phyloP scores from a whole-genome alignment of 1,140 invertebrate species.

The Papilio aristodemus region DNA sequence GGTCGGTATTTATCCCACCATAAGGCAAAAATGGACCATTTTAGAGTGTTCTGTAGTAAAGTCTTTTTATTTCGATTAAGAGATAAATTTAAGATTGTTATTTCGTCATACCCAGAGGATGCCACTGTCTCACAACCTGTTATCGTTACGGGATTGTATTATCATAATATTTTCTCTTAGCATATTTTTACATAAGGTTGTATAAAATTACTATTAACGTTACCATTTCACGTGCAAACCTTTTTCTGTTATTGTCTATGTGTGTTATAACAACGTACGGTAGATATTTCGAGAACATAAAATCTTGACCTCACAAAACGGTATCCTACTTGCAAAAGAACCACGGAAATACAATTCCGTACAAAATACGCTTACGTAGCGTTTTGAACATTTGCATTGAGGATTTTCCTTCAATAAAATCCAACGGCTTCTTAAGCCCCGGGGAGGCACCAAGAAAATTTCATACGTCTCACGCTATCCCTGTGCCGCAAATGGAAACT shows the following conservation, averaged over 20 bases:
- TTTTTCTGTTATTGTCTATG: conserved; percentile 1
- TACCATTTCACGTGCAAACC: background rate
- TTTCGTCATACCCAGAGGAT: background rate
- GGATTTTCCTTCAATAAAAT: conserved; percentile 40
- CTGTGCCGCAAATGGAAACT: conserved; percentile 28
- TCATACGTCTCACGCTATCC: conserved; percentile 36
- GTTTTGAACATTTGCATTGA: conserved; percentile 41
- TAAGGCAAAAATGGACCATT: no score
- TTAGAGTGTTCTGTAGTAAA: no score
- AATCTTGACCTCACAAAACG: conserved; percentile 33
- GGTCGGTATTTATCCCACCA: no score
- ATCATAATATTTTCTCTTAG: conserved; percentile 6
- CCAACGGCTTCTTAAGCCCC: conserved; percentile 36
- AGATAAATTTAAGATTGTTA: background rate
- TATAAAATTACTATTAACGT: conserved; percentile 11
- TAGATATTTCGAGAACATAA: conserved; percentile 8
- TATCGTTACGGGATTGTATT: background rate
- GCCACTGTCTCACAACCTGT: background rate
- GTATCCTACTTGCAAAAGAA: conserved; percentile 37
- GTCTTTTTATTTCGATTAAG: no score
- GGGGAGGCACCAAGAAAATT: conserved; percentile 36
- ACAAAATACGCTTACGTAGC: conserved; percentile 37
- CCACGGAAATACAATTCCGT: conserved; percentile 32
- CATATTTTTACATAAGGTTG: conserved; percentile 20
- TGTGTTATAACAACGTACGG: conserved; percentile 20